Evolutionary conservation across 2,888 invertebrate species (phyloP), one percentile per base, ranked within the genome.

Genomic region (Augochlorella aurata): DNA sequence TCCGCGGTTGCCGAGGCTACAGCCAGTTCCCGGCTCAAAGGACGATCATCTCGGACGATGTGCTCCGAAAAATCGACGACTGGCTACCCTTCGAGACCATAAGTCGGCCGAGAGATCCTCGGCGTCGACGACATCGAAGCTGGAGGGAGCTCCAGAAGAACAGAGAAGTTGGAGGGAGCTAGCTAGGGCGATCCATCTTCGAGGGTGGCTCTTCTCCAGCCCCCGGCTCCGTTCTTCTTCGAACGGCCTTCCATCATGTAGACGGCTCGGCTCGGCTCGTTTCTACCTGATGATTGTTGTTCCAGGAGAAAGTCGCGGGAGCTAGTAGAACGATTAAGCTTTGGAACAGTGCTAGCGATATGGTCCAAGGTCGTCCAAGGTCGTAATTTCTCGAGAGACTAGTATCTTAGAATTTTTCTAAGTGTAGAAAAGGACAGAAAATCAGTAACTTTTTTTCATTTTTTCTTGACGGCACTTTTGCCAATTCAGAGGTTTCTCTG

Each of bases 11-110:
- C 9, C 38, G 9, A 7, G 76, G 16, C 74, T 68, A 18, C 75
- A 79, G 65, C 47, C n/a, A 47, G 50, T 61, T 65, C 65, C 47
- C 29, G 45, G 21, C 52, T 47, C 72, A 21, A 73, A 44, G 16
- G n/a, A 14, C 45, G 10, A 4, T 12, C 14, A 8, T 12, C 1
- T 8, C 47, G 10, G 24, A 18, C 18, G 2, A 12, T n/a, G 29
- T 38, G 21, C 10, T 2, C 29, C 61, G 24, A 49, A 5, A 73
- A 44, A 65, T 49, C 49, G 52, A 18, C n/a, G 21, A 1, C 54
- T 0, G 21, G 21, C 9, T 21, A n/a, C 10, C 10, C 21, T 18
- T 54, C 52, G 12, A 21, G 3, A 29, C 29, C 29, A 3, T 29
- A 29, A 29, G 29, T 29, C 29, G 29, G 29, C 29, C 29, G 29